Evolutionary conservation across 2,888 invertebrate genomes (phyloP).

Genomic region (Subacronicta megacephala): DNA sequence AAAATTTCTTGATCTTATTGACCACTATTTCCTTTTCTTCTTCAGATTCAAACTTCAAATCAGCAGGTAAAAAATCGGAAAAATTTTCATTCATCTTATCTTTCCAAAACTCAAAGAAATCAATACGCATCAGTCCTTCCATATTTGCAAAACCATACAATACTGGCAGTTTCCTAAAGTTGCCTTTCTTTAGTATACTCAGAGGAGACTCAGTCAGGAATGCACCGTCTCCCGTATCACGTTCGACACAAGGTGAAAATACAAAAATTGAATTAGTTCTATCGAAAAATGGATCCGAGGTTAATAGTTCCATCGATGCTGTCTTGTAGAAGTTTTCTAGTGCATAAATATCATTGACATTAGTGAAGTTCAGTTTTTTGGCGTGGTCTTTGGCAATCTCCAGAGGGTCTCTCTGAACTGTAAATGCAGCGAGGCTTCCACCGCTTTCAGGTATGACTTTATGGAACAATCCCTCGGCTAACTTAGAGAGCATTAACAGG

Average conservation of each 20-base stretch:
- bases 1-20: conserved; percentile 61
- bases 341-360: conserved; percentile 61
- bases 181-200: conserved; percentile 61
- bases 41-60: conserved; percentile 62
- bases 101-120: conserved; percentile 62
- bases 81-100: conserved; percentile 70
- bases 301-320: conserved; percentile 55
- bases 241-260: conserved; percentile 59
- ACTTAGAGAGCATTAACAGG: conserved; percentile 60
- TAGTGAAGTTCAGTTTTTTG: conserved; percentile 51
- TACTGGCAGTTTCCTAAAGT: conserved; percentile 64
- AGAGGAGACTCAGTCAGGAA: conserved; percentile 66
- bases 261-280: conserved; percentile 52
- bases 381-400: conserved; percentile 63
- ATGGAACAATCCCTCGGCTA: conserved; percentile 62
- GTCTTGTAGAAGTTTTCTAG: conserved; percentile 70
- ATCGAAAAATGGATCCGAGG: conserved; percentile 38
- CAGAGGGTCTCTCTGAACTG: conserved; percentile 65
- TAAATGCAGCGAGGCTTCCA: conserved; percentile 51
- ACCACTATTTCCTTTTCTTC: conserved; percentile 63
- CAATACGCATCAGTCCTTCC: conserved; percentile 67
- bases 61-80: conserved; percentile 70
- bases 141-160: conserved; percentile 71
- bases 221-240: conserved; percentile 39
- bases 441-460: conserved; percentile 69